Evolutionary conservation across 2,113 vertebrate species (phyloP).

Genomic region (Seriola quinqueradiata): DNA sequence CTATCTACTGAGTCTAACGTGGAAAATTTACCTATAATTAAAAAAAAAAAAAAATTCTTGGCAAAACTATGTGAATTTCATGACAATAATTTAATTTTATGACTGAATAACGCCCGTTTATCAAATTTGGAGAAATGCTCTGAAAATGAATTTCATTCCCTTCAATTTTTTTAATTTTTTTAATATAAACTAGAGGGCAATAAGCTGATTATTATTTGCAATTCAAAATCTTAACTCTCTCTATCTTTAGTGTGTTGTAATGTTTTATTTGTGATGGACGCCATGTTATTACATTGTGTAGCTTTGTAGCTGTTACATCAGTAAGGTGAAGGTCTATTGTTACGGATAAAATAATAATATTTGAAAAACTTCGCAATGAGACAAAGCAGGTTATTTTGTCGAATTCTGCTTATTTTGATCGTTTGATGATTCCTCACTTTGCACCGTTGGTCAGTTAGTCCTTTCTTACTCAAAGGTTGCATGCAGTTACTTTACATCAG

Average conservation of each 20-base stretch:
- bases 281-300: background rate
- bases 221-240: too few species aligned
- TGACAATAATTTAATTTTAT: background rate
- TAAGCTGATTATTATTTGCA: background rate
- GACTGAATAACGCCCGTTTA: background rate
- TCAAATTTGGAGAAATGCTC: background rate
- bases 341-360: too few species aligned
- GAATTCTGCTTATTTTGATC: background rate
- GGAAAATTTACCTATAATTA: too few species aligned
- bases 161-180: background rate
- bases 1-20: background rate
- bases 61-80: background rate
- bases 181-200: background rate
- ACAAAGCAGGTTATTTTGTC: accelerated
- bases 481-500: slow-evolving; percentile 26
- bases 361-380: background rate
- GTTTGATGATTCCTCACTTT: background rate
- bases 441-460: accelerated
- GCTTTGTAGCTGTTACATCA: background rate
- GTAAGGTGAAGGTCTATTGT: too few species aligned
- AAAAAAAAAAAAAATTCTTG: too few species aligned
- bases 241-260: accelerated
- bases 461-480: background rate
- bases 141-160: background rate
- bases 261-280: background rate